A percentile compares a stretch with the other conserved stretches of the same genome.
phyloP scores from a whole-genome alignment of 92 coral and sea anemone species.

The Palythoa grandis region DNA sequence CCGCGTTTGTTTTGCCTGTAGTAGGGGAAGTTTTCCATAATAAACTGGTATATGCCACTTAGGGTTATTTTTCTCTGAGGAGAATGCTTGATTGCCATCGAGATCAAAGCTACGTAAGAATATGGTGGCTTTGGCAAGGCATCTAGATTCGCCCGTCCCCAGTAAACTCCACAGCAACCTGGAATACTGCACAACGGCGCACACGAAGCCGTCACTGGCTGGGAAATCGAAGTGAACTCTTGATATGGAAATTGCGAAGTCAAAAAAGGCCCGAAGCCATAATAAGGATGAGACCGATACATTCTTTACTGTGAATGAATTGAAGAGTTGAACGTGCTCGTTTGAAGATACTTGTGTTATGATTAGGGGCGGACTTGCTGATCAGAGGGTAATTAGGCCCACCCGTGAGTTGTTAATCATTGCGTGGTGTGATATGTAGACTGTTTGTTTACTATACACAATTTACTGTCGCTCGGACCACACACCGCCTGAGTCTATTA shows the following conservation, averaged over 20 bases:
- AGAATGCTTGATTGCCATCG: conserved; percentile 97
- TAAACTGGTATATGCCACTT: conserved; percentile 96
- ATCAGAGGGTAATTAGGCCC: neutral
- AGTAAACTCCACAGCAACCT: conserved; percentile 35
- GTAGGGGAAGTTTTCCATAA: conserved; percentile 96
- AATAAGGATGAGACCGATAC: conserved; percentile 20
- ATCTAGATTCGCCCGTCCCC: conserved; percentile 50
- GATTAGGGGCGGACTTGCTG: conserved; percentile 35
- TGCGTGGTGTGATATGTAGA: conserved; percentile 51
- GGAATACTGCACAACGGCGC: conserved; percentile 31
- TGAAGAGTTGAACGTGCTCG: conserved; percentile 31
- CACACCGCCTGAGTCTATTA: conserved; percentile 39
- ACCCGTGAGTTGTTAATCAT: conserved; percentile 39
- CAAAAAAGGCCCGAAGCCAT: conserved; percentile 2
- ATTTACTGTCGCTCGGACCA: conserved; percentile 69
- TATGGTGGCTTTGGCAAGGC: conserved; percentile 96
- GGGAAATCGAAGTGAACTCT: neutral
- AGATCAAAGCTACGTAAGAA: conserved; percentile 94
- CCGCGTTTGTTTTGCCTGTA: conserved; percentile 96
- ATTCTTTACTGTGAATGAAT: conserved; percentile 26
- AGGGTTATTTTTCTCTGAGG: conserved; percentile 85
- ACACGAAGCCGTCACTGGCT: neutral
- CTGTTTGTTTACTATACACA: conserved; percentile 74
- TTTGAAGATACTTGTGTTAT: conserved; percentile 39
- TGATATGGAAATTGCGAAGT: conserved; percentile 5